Evolutionary conservation across 1,140 invertebrate genomes (phyloP), one percentile per base, ranked within the genome.

Genomic region (Triops longicaudatus): DNA sequence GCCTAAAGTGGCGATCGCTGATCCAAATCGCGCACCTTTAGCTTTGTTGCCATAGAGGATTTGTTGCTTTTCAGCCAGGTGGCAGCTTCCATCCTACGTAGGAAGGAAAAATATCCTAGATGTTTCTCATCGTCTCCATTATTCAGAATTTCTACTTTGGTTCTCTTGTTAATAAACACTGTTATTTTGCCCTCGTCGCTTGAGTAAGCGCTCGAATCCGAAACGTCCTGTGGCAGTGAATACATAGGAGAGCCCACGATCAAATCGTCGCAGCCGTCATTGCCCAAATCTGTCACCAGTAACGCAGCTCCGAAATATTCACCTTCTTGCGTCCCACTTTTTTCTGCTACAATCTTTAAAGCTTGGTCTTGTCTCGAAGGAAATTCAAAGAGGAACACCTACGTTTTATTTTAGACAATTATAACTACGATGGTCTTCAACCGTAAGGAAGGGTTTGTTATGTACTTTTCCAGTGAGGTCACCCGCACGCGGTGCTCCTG

Each of bases 241-340:
- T 90, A 89, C 63, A 89, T 88, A 0, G 94, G 94, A 1, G 93
- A 91, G 17, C 93, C 92, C 31, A 96, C 88, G 17, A 95, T 83
- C 11, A 96, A 82, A 81, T 96, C 91, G 78, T 89, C 87, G 26
- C 86, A 84, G 0, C 87, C 88, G 82, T 95, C 92, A 4, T 85
- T 86, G 81, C 92, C 91, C 1, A 94, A 81, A 83, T 95, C 92
- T 28, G 88, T 86, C 1, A 88, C 88, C 72, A 88, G 83, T 1
- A 96, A 80, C 22, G 87, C 84, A 0, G 90, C 87, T 9, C 93
- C 93, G 82, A 94, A 95, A 82, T 93, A 93, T 73, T 91, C 88
- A 1, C 92, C 92, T 27, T 89, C 83, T 82, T 93, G 88, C 28
- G 86, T 83, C 0, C 91, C 90, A 12, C 83, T 81, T 26, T 85